Conservation (phyloP, 2,888 invertebrate species). For the Calameuta idolon region DNA sequence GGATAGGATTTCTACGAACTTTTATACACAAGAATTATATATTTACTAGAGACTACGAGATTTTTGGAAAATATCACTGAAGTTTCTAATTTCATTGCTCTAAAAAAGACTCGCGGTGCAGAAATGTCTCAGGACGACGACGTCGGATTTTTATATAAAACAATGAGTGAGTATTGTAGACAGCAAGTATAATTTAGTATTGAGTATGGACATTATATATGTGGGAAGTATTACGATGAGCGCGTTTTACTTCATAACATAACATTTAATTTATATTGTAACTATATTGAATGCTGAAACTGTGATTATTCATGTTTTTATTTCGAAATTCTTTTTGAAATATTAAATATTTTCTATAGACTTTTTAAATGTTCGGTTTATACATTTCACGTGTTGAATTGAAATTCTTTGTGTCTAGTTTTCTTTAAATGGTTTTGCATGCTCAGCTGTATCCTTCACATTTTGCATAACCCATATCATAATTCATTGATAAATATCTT, state of each 20-base stretch:
- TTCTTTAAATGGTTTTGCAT: not conserved
- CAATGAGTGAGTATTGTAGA: conserved; percentile 60
- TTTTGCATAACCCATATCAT: not conserved
- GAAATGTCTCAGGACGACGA: conserved; percentile 64
- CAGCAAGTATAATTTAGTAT: not conserved
- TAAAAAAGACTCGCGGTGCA: conserved; percentile 6
- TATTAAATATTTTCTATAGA: not conserved
- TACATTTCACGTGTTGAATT: not conserved
- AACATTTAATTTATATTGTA: not conserved
- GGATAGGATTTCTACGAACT: not conserved
- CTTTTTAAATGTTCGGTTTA: not conserved
- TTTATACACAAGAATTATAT: not conserved
- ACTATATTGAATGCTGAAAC: not conserved
- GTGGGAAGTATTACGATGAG: not conserved
- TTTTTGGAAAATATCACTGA: not conserved
- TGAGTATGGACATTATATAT: not conserved
- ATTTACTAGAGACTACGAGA: not conserved
- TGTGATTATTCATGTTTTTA: not conserved
- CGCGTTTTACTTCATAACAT: not conserved
- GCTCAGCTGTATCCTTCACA: not conserved
- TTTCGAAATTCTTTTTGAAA: not conserved
- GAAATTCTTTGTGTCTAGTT: not conserved
- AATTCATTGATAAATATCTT: not conserved
- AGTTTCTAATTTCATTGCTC: not conserved
- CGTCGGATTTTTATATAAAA: conserved; percentile 64